A percentile compares a stretch with the other conserved stretches of the same genome.
Evolutionary conservation across 2,888 invertebrate genomes (phyloP).

Genomic region (Desoria tigrina): DNA sequence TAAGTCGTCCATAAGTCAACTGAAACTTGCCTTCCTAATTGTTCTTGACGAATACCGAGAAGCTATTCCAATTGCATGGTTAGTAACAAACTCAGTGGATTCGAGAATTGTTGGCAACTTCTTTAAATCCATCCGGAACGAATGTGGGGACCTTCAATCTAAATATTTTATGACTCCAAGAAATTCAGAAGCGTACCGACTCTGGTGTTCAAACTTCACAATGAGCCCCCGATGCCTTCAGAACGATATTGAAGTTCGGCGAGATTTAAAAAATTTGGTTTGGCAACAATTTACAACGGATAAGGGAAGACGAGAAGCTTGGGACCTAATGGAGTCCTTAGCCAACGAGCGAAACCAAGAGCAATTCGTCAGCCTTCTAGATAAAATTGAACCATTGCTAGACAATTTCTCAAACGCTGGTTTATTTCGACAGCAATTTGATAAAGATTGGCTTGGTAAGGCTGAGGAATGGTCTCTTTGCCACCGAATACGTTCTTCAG

Average conservation of each 20-base stretch:
- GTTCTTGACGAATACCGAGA: slow-evolving; percentile 49
- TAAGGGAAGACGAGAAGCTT: slow-evolving; percentile 12
- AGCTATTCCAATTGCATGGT: slow-evolving; percentile 50
- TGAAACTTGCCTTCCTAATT: slow-evolving; percentile 38
- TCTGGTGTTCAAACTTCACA: slow-evolving; percentile 42
- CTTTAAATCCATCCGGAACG: slow-evolving; percentile 30
- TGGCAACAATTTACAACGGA: slow-evolving; percentile 40
- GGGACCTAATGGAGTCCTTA: slow-evolving; percentile 25
- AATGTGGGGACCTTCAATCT: slow-evolving; percentile 40
- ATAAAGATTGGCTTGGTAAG: slow-evolving; percentile 38
- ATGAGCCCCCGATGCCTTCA: slow-evolving; percentile 36
- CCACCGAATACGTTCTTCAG: slow-evolving; percentile 26
- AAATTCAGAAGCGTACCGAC: slow-evolving; percentile 25
- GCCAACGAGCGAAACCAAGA: slow-evolving; percentile 5
- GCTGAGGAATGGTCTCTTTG: slow-evolving; percentile 42
- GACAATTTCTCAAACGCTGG: slow-evolving; percentile 18
- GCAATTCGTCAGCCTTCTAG: slow-evolving; percentile 14
- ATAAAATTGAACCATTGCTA: slow-evolving; percentile 21
- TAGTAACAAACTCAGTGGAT: slow-evolving; percentile 36
- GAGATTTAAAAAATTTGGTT: slow-evolving; percentile 40
- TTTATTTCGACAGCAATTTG: slow-evolving; percentile 34
- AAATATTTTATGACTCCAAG: slow-evolving; percentile 42
- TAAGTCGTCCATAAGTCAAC: slow-evolving; percentile 27
- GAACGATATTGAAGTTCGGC: slow-evolving; percentile 38
- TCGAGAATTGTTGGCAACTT: slow-evolving; percentile 33